Conservation (phyloP, 30 jellyfish, hydroid and myxozoan genomes). For the Cassiopea andromeda region DNA sequence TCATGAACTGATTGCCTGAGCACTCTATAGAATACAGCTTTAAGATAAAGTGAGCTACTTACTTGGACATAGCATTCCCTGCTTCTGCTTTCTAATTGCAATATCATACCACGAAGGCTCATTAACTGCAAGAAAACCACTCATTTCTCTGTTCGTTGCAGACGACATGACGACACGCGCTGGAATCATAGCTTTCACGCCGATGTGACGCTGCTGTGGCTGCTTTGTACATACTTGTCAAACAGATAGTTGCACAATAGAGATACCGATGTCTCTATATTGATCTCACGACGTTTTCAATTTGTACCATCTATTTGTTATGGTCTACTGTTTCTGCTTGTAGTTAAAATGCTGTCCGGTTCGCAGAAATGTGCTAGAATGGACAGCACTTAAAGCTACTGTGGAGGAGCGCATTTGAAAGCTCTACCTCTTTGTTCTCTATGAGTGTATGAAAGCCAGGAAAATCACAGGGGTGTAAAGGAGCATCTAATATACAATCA, state of each 20-base stretch:
- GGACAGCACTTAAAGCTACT: too few relatives aligned
- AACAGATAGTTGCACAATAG: background rate
- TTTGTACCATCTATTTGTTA: too few relatives aligned
- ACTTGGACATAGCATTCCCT: background rate
- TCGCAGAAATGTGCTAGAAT: background rate
- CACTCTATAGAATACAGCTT: background rate
- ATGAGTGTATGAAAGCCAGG: too few relatives aligned
- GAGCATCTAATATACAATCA: too few relatives aligned
- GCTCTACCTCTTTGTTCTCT: too few relatives aligned
- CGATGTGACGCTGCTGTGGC: background rate
- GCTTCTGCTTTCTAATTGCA: background rate
- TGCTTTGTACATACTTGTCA: background rate
- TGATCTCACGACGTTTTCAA: too few relatives aligned
- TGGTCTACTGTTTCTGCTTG: background rate
- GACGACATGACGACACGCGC: background rate
- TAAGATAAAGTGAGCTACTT: background rate
- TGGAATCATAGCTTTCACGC: slow-evolving; percentile 1
- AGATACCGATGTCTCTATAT: background rate
- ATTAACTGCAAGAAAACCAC: background rate
- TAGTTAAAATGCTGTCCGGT: background rate
- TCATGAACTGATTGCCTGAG: background rate
- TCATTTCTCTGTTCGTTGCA: background rate
- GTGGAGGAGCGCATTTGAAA: too few relatives aligned
- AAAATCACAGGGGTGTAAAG: too few relatives aligned
- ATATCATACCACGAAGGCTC: background rate